Base-by-base conservation (phyloP, 2,113 vertebrate species). In the Caretta caretta region DNA sequence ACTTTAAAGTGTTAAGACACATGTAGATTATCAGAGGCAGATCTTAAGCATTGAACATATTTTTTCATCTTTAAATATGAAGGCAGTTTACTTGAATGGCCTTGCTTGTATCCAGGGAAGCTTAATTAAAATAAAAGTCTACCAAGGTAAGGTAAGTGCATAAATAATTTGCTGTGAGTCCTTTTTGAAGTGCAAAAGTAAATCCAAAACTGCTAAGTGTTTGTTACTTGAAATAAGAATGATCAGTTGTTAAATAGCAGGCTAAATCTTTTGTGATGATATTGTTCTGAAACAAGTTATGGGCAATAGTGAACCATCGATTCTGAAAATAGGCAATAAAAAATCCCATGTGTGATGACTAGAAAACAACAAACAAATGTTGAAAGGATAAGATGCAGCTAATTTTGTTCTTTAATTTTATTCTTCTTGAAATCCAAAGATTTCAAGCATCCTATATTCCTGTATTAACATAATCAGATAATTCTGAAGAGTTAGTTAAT, bases 201-300 rank as follows among this genome's bases (percentile, higher is more conserved):
- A 94, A 87, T 96, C 91, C 92, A 84, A 94, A 48, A 31, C 83
- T 80, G 89, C 88, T 96, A 91, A 81, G 85, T 89, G 84, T 90
- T 89, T 87, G 82, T 83, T 46, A 53, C 89, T 94, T 90, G 79
- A 88, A 88, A 95, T 90, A 38, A 79, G 51, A 57, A 46, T 56
- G 72, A 51, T 76, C 46, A 29, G 10, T 72, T 79, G 42, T 75
- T 86, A 10, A 54, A 10, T 42, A 31, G 19, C 31, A 79, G 53
- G 13, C 29, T 49, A n/a, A 59, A 27, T 59, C 42, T 10, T 49
- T 57, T 46, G 9, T 56, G 54, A 46, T 19, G 94, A 94, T 89
- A 91, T 91, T 65, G 89, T 83, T 96, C 94, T 93, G 59, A 92
- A 89, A 96, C 42, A 83, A 8, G 20, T 89, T 92, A 93, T 87